Percentiles rank a stretch among this genome's conserved stretches.
Conservation (phyloP, 2,113 vertebrate genomes). For the Galemys pyrenaicus region DNA sequence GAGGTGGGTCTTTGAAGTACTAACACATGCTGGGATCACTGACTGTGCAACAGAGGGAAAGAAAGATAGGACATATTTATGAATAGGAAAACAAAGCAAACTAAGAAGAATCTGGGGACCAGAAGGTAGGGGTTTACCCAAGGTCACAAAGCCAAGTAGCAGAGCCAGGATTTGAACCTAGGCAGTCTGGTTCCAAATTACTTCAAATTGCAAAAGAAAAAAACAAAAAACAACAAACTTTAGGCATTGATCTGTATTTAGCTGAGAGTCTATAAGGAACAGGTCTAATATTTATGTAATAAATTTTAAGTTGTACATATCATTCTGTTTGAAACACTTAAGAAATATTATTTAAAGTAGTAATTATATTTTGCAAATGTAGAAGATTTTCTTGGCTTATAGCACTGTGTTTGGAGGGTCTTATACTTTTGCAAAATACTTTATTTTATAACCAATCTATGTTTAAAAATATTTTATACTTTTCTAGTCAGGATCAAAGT, state of each 20-base stretch:
- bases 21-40: neutral
- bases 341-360: conserved; percentile 18
- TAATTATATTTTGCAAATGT: neutral
- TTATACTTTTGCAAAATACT: neutral
- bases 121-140: neutral
- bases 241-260: neutral
- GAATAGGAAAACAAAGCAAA: neutral
- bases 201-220: neutral
- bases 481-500: neutral
- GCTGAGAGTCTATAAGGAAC: neutral
- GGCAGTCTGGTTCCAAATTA: neutral
- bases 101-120: neutral
- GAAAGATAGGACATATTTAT: neutral
- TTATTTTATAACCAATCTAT: neutral
- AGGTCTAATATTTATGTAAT: neutral
- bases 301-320: neutral
- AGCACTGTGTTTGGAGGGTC: neutral
- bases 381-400: neutral
- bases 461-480: neutral
- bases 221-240: neutral
- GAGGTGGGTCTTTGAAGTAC: neutral
- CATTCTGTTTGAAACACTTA: neutral
- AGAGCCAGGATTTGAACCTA: neutral
- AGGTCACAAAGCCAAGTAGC: neutral
- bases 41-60: neutral